Percentiles rank a stretch among this genome's conserved stretches.
These are phyloP conservation scores for Lynx canadensis DNA, from an alignment of 2,113 vertebrate species.

Conservation along the genomic window DNA sequence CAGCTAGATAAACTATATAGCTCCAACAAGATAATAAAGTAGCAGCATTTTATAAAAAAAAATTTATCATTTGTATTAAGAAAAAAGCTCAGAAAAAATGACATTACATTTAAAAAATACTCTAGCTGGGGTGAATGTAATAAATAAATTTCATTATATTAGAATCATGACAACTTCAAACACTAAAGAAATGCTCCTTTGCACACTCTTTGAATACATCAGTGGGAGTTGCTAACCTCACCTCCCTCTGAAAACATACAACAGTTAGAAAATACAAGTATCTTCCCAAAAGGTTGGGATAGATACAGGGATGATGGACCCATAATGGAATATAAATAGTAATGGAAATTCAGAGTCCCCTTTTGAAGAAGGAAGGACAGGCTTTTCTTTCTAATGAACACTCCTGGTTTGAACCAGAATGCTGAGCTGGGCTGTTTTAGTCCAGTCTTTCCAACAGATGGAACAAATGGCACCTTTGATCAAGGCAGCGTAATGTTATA, in stretches of 20 bases:
- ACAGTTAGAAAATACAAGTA: slow-evolving; percentile 8
- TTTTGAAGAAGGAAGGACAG: not conserved
- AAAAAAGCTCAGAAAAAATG: slow-evolving; percentile 7
- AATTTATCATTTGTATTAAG: not conserved
- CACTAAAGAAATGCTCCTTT: not conserved
- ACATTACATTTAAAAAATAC: not conserved
- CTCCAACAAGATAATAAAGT: not conserved
- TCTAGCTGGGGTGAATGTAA: not conserved
- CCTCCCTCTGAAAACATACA: not conserved
- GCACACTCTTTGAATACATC: not conserved
- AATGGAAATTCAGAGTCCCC: not conserved
- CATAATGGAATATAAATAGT: not conserved
- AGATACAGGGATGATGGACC: not conserved
- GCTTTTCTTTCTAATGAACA: not conserved
- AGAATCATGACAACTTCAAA: not conserved
- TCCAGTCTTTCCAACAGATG: not conserved
- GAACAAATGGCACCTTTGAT: not conserved
- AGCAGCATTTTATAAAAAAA: not conserved
- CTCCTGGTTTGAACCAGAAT: slow-evolving; percentile 27
- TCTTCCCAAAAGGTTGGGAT: not conserved
- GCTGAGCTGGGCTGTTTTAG: not conserved
- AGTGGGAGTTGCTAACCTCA: not conserved
- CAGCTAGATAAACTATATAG: not conserved
- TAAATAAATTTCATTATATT: not conserved
- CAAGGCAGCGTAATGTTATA: not conserved